Conservation (phyloP, 2,888 invertebrate genomes). For the Hofmannophila pseudospretella region DNA sequence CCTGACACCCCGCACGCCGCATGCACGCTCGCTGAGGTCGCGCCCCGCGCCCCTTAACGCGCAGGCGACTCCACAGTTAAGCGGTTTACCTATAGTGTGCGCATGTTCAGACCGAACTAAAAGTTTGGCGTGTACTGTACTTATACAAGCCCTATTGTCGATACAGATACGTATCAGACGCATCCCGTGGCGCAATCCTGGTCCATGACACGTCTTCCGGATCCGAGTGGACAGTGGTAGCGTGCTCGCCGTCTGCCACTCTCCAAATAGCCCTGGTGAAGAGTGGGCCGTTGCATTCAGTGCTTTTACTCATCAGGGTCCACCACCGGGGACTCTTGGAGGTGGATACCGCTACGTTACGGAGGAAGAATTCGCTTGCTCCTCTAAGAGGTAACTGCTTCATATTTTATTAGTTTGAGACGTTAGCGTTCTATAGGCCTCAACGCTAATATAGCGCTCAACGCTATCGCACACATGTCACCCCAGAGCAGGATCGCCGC, state of each 20-base stretch:
- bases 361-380: constrained; percentile 76
- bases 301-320: constrained; percentile 81
- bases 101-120: no score
- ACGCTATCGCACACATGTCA: background rate
- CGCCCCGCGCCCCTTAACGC: no score
- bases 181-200: constrained; percentile 81
- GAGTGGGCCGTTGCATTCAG: constrained; percentile 73
- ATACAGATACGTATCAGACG: constrained; percentile 82
- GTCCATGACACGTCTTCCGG: constrained; percentile 81
- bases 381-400: constrained; percentile 46
- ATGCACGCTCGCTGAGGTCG: no score
- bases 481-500: no score
- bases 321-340: constrained; percentile 80
- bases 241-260: constrained; percentile 77
- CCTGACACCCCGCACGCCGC: no score
- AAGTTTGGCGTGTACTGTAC: no score
- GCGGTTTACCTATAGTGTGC: no score
- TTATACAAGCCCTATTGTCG: no score
- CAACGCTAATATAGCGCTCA: background rate
- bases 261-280: constrained; percentile 82
- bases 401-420: background rate
- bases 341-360: constrained; percentile 79
- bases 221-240: constrained; percentile 80
- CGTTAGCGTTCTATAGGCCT: background rate
- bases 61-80: no score